Base-by-base conservation (phyloP, 2,888 invertebrate species). In the Zeuzera pyrina region DNA sequence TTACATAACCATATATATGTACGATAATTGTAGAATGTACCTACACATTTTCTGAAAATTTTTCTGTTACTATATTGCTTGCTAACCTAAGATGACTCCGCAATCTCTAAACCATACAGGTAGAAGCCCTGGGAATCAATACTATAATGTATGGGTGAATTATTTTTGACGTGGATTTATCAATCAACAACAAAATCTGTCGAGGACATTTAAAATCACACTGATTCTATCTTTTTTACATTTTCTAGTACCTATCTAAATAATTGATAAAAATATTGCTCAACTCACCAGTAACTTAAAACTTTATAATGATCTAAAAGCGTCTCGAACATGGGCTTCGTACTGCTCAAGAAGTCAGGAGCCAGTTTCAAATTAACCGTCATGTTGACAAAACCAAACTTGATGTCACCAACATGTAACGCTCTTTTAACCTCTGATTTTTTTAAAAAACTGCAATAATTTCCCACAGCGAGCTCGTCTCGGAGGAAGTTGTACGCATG, bases 401-500 rank as follows among this genome's bases (percentile, higher is more conserved):
- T 31, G 1, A 71, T 63, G 23, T 67, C 63, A 0, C 81, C 79
- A 0, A 79, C 78, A 33, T 83, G 81, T 2, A 83, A 34, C 0
- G 79, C 81, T 7, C 47, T 52, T 43, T 65, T 73, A 1, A 77
- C 47, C 11, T 65, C 64, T 0, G 66, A 40, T 1, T 36, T 47
- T 7, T 42, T 43, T 2, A 83, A 43, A 34, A 63, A 67, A 0
- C 21, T 15, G 0, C 42, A 14, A 37, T 58, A 79, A 4, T 31
- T 43, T 1, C 69, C 77, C 1, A 64, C 37, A 0, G 33, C 6
- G 0, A 76, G n/a, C 0, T 69, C 62, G 40, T 81, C 76, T 1
- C 40, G 45, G 0, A 83, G 54, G 49, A 71, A 78, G 38, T 83
- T 83, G 57, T 81, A 81, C 0, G 51, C 74, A 28, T 81, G 79